Evolutionary conservation across 2,888 invertebrate genomes (phyloP).

Genomic region (Microctonus brassicae): DNA sequence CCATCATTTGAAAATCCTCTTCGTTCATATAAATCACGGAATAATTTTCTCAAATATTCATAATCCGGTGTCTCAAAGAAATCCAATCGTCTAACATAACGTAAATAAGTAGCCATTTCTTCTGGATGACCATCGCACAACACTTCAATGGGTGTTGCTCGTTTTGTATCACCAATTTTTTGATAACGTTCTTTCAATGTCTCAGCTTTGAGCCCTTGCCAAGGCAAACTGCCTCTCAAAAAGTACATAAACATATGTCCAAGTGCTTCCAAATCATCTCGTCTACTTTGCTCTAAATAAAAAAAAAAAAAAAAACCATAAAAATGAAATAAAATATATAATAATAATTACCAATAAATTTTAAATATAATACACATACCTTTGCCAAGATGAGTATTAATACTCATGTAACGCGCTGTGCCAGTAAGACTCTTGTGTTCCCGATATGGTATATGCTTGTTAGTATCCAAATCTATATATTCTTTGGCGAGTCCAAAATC

Average conservation of each 20-base stretch:
- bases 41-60: constrained; percentile 96
- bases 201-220: constrained; percentile 99
- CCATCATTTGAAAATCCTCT: constrained; percentile 91
- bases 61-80: constrained; percentile 99
- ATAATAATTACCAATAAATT: neutral
- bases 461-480: constrained; percentile 99
- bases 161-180: constrained; percentile 99
- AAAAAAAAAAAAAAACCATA: constrained; percentile 41
- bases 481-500: constrained; percentile 99
- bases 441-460: constrained; percentile 99
- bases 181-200: constrained; percentile 99
- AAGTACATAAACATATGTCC: constrained; percentile 99
- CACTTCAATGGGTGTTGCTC: constrained; percentile 97
- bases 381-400: constrained; percentile 99
- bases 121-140: constrained; percentile 91
- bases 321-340: constrained; percentile 7
- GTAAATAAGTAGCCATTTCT: constrained; percentile 97
- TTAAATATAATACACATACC: constrained; percentile 70
- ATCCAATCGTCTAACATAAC: constrained; percentile 96
- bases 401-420: constrained; percentile 99
- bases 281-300: constrained; percentile 92
- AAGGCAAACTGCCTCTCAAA: constrained; percentile 98
- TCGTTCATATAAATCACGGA: constrained; percentile 91
- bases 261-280: constrained; percentile 99
- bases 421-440: constrained; percentile 99